phyloP scores from a whole-genome alignment of 2,888 invertebrate genomes.

The Apodemia mormo region DNA sequence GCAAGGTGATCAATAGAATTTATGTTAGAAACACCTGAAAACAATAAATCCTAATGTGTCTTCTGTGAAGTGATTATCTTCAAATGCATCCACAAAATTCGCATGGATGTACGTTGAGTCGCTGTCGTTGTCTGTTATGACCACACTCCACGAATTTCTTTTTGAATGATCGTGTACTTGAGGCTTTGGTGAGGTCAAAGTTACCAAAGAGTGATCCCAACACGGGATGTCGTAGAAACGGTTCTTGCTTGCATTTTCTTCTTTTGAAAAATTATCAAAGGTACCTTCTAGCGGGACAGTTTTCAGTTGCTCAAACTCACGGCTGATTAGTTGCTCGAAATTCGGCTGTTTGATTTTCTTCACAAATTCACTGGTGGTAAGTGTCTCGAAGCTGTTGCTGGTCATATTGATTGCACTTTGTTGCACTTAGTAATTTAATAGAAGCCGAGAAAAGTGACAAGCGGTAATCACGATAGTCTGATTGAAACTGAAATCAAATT shows the following conservation, averaged over 20 bases:
- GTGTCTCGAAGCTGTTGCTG: conserved; percentile 7
- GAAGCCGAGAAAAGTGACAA: conserved; percentile 5
- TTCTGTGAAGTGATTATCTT: neutral
- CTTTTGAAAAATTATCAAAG: neutral
- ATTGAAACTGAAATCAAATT: conserved; percentile 22
- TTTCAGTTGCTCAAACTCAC: conserved; percentile 2
- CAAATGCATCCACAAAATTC: too few species aligned
- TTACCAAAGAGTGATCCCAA: too few species aligned
- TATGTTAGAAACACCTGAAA: neutral
- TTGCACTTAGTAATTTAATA: conserved; percentile 11
- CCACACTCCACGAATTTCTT: too few species aligned
- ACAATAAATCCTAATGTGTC: neutral
- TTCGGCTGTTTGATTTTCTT: conserved; percentile 16
- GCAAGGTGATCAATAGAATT: neutral
- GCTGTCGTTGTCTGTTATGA: too few species aligned
- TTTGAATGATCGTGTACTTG: too few species aligned
- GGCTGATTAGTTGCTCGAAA: conserved; percentile 9
- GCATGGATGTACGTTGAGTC: too few species aligned
- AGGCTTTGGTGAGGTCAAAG: too few species aligned
- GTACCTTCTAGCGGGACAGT: conserved; percentile 15
- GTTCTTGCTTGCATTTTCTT: too few species aligned
- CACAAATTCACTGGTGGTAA: conserved; percentile 12
- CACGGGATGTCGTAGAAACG: too few species aligned
- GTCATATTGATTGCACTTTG: neutral
- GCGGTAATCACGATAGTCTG: conserved; percentile 19